A percentile compares a stretch with the other conserved stretches of the same genome.
phyloP scores from a whole-genome alignment of 2,113 vertebrate genomes.

The Vulpes lagopus region DNA sequence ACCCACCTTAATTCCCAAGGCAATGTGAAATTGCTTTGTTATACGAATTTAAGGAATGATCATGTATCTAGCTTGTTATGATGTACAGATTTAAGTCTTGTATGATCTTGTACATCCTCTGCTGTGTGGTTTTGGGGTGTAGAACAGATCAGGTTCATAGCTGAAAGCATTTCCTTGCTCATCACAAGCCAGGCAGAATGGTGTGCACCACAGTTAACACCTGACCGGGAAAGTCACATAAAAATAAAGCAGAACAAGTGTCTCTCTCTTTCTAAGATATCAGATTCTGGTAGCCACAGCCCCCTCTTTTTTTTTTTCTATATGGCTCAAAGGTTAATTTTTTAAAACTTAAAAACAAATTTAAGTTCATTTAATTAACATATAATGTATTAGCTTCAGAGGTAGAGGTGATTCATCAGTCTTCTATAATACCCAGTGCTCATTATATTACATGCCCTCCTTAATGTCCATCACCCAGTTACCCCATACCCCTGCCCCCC shows the following conservation, averaged over 20 bases:
- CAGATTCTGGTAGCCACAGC: neutral
- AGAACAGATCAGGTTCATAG: neutral
- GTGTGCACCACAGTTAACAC: neutral
- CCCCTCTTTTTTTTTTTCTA: neutral
- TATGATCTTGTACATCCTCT: neutral
- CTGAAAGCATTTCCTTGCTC: slow-evolving; percentile 20
- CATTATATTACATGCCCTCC: too few species aligned
- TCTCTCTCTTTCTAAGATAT: neutral
- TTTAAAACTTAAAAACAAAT: too few species aligned
- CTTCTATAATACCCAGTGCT: too few species aligned
- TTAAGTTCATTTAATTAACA: too few species aligned
- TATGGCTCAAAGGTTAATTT: too few species aligned
- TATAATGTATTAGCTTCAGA: too few species aligned
- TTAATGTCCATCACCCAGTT: too few species aligned
- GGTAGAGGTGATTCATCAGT: too few species aligned
- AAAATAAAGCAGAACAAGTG: slow-evolving; percentile 59
- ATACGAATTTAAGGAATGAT: neutral
- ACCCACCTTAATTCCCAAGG: neutral
- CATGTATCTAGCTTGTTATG: neutral
- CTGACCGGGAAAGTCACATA: neutral
- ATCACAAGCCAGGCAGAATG: neutral
- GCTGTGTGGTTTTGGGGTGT: neutral
- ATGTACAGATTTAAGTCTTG: neutral
- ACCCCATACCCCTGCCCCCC: too few species aligned
- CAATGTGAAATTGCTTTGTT: neutral